Base-by-base conservation (phyloP, 2,113 vertebrate genomes). In the Labeo catla region DNA sequence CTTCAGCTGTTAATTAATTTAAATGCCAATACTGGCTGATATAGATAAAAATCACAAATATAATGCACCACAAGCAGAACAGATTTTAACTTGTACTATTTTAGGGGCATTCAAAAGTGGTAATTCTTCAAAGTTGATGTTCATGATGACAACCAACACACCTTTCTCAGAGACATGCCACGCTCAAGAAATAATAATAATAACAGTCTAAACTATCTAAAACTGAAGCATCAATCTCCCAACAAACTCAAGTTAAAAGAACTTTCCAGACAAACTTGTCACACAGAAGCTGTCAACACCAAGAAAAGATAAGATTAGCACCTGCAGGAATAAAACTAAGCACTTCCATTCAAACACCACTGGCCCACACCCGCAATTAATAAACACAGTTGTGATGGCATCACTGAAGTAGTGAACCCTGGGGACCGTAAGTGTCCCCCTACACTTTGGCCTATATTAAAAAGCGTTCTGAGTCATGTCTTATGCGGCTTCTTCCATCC, bases 401-500 rank as follows among this genome's bases (percentile, higher is more conserved):
- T 68, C 49, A 79, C 23, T 52, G 49, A 81, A 39, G 47, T 39
- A 76, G 28, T 76, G 34, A 4, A 76, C 66, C 78, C 76, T 54
- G 87, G 49, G 84, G 87, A 90, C 87, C 85, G 6, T 86, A 12
- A 39, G 52, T 68, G 81, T 80, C 11, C 57, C 86, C 23, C 9
- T 21, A 45, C 12, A 52, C 4, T 65, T 84, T 79, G 89, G 83
- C 80, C 86, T 81, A 63, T 89, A 87, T 93, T 89, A 91, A 89
- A 86, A 87, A 91, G 84, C 66, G 91, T 90, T 91, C 89, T 85
- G 80, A 91, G 77, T 83, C 0, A 79, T 88, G 81, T 76, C 86
- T 86, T 34, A 89, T 89, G 91, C 87, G 84, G 90, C 90, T 91
- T 91, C 88, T 91, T 93, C 89, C 91, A 92, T 91, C 91, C 92